A percentile compares a stretch with the other conserved stretches of the same genome.
Evolutionary conservation across 2,113 vertebrate genomes (phyloP).

Genomic region (Ranitomeya variabilis): DNA sequence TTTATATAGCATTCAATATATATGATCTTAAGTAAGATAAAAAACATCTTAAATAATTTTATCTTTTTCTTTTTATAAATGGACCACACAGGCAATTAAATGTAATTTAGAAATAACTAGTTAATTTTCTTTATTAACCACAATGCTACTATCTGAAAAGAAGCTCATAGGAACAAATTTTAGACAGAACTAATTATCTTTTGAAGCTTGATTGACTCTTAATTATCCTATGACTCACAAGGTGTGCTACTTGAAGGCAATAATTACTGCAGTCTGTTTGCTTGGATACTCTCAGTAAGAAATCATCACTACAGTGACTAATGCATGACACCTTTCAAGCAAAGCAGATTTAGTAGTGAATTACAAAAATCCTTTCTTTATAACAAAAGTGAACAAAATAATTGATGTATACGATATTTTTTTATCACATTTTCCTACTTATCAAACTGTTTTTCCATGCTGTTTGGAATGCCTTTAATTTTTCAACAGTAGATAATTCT

Average conservation of each 20-base stretch:
- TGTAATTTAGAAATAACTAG: conserved; percentile 3
- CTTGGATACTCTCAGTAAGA: conserved; percentile 5
- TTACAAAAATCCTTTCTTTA: not conserved
- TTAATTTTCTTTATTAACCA: conserved; percentile 12
- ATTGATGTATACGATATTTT: not conserved
- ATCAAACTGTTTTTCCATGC: not conserved
- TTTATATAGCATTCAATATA: not conserved
- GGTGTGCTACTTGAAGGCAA: conserved; percentile 31
- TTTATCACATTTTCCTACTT: not conserved
- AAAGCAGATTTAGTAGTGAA: not conserved
- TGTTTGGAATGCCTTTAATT: not conserved
- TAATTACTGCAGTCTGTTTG: conserved; percentile 8
- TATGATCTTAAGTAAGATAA: not conserved
- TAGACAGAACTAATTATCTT: conserved; percentile 46
- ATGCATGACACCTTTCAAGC: not conserved
- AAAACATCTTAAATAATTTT: not conserved
- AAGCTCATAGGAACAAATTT: conserved; percentile 27
- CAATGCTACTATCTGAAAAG: conserved; percentile 11
- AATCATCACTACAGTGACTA: conserved; percentile 10
- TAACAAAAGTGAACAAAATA: not conserved
- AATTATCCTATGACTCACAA: conserved; percentile 50
- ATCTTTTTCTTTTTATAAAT: not conserved
- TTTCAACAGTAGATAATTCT: not conserved
- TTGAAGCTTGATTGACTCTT: conserved; percentile 48
- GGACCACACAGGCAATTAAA: not conserved